Conservation (phyloP, 2,888 invertebrate species). For the Drosophila anomalipes region DNA sequence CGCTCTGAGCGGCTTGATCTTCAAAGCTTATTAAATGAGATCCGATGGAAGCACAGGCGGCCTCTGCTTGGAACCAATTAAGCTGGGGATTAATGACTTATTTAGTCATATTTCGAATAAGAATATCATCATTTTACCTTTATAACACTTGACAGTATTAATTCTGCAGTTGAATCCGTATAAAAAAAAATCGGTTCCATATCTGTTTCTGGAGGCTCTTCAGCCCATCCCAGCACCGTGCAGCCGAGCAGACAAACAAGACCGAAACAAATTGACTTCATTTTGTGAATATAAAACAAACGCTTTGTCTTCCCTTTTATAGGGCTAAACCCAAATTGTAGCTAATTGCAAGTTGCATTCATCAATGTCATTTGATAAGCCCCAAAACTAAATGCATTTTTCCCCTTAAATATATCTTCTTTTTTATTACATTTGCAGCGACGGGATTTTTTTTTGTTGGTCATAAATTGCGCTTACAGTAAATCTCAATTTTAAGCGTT, state of each 20-base stretch:
- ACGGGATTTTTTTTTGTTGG: slow-evolving; percentile 16
- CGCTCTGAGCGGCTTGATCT: neutral
- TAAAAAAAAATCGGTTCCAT: neutral
- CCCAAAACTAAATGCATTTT: slow-evolving; percentile 27
- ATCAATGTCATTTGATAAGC: slow-evolving; percentile 61
- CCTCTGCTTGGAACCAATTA: slow-evolving; percentile 40
- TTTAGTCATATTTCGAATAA: neutral
- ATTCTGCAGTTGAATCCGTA: rapidly evolving
- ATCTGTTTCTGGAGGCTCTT: neutral
- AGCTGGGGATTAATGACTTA: slow-evolving; percentile 5
- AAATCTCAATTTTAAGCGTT: slow-evolving; percentile 69
- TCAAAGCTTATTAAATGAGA: slow-evolving; percentile 18
- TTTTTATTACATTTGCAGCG: neutral
- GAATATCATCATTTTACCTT: neutral
- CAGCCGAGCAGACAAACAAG: slow-evolving; percentile 22
- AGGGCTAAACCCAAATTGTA: neutral
- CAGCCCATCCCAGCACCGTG: slow-evolving; percentile 1
- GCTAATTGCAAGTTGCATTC: slow-evolving; percentile 43
- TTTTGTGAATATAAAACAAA: slow-evolving; percentile 15
- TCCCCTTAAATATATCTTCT: neutral
- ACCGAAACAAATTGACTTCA: slow-evolving; percentile 36
- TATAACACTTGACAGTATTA: neutral
- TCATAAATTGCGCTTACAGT: slow-evolving; percentile 62
- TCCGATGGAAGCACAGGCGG: slow-evolving; percentile 10
- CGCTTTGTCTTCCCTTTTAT: slow-evolving; percentile 32